Conservation (phyloP, 2,797 vertebrate genomes). For the Cuculus canorus region DNA sequence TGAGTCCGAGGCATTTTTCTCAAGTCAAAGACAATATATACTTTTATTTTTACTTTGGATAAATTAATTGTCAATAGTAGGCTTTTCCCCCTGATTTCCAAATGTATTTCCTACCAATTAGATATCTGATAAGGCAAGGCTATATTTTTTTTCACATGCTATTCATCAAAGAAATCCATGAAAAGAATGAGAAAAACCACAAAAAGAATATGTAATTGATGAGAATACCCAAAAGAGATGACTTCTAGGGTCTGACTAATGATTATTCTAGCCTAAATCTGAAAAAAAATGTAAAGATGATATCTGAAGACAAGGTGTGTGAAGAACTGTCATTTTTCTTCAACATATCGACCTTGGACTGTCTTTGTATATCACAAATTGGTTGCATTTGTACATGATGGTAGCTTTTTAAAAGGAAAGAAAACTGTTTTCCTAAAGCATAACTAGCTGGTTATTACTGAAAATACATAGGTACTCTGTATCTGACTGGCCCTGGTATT, state of each 20-base stretch:
- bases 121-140: neutral
- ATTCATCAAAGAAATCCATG: neutral
- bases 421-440: neutral
- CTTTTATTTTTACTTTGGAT: neutral
- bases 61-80: neutral
- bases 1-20: neutral
- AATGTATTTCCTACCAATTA: neutral
- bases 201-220: neutral
- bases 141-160: neutral
- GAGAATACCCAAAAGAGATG: neutral
- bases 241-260: neutral
- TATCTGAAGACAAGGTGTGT: neutral
- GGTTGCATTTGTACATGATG: neutral
- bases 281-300: neutral
- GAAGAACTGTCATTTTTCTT: neutral
- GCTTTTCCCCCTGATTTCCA: neutral
- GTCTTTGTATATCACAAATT: neutral
- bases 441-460: neutral
- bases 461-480: neutral
- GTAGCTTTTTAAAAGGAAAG: neutral
- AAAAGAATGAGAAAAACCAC: neutral
- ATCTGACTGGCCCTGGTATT: neutral
- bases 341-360: neutral
- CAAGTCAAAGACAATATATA: neutral
- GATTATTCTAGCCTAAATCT: neutral